Base-by-base conservation (phyloP, 2,113 vertebrate genomes). In the Hemichromis elongatus region DNA sequence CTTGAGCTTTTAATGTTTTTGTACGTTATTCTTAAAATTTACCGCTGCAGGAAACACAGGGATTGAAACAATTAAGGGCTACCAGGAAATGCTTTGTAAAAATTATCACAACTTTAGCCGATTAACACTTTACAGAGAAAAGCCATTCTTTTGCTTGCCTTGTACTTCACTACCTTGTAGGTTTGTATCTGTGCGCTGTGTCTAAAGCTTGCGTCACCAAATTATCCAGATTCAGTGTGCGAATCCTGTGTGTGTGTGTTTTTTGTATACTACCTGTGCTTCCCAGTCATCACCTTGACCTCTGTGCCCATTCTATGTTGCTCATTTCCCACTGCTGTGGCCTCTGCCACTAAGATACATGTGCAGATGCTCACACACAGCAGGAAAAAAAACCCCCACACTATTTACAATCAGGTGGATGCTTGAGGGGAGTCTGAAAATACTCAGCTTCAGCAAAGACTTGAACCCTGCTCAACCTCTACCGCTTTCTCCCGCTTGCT, bases 281-380 rank as follows among this genome's bases (percentile, higher is more conserved):
- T 77, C 68, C 11, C 9, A 3, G 50, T 81, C 79, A 80, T 93
- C 91, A 93, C 92, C 92, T 94, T 93, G 89, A 92, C 93, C 87
- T 87, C 56, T 40, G 21, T 81, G 82, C 56, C 84, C 79, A 79
- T 77, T 86, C 68, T 66, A 57, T 90, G 88, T 88, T 90, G 53
- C 91, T 92, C 91, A 93, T 94, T 92, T 92, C 90, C 86, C 79
- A 84, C 77, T 14, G n/a, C 82, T n/a, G 47, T 89, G 89, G 89
- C 88, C 92, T 87, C 37, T 89, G 90, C 92, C 89, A 79, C 84
- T 7, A 12, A 57, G 75, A 59, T 61, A 42, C 68, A 55, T 70
- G 79, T 56, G 78, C 18, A 87, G 55, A 70, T 26, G n/a, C 78
- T 84, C 63, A 42, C 70, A 59, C 52, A 80, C 28, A 50, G 57